These are phyloP conservation scores for Cantharis nigra DNA, from an alignment of 2,888 invertebrate genomes.

Conservation along the genomic window DNA sequence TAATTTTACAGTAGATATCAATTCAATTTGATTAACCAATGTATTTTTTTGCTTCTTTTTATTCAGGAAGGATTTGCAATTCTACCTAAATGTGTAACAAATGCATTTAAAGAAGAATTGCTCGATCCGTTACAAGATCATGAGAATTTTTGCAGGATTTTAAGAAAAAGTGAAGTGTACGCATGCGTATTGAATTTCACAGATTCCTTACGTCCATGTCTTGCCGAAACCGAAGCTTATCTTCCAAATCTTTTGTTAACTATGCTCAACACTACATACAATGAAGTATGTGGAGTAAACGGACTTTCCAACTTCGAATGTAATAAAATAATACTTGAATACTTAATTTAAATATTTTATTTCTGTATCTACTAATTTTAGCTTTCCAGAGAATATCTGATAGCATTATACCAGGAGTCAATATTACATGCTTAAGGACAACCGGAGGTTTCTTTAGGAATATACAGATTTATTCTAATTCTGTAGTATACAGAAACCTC, in stretches of 20 bases:
- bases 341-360: too few species aligned
- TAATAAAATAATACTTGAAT: background rate
- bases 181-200: background rate
- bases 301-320: background rate
- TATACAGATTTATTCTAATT: background rate
- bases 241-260: background rate
- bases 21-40: background rate
- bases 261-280: background rate
- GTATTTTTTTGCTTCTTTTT: background rate
- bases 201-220: background rate
- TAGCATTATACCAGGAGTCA: background rate
- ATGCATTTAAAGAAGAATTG: background rate
- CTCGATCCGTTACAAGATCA: background rate
- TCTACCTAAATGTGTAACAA: background rate
- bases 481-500: background rate
- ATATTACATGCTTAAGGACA: background rate
- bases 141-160: background rate
- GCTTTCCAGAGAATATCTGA: background rate
- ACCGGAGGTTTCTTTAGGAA: background rate
- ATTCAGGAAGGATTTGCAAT: background rate
- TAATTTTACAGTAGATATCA: background rate
- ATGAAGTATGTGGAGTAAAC: background rate
- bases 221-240: background rate
- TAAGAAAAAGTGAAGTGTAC: background rate
- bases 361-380: background rate